These are phyloP conservation scores for Melieria omissa DNA, from an alignment of 2,888 invertebrate genomes.

Conservation along the genomic window DNA sequence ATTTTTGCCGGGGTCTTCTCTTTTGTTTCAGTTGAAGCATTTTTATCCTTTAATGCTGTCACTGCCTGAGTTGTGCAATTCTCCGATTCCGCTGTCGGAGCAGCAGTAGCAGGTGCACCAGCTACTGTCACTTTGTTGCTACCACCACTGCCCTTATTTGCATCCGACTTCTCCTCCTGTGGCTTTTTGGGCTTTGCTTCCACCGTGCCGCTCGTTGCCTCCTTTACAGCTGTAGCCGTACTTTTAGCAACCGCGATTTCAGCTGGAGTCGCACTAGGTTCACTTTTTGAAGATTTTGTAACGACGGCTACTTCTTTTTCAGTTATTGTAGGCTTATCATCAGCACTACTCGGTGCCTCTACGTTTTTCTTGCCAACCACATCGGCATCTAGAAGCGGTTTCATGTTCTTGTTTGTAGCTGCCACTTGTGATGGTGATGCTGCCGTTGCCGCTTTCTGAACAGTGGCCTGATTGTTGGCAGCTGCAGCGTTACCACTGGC, in stretches of 20 bases:
- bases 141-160: not conserved
- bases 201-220: not conserved
- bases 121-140: not conserved
- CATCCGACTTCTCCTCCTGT: not conserved
- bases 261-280: slow-evolving; percentile 11
- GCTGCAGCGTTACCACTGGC: slow-evolving; percentile 1
- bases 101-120: not conserved
- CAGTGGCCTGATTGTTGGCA: slow-evolving; percentile 17
- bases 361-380: not conserved
- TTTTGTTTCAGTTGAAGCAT: not conserved
- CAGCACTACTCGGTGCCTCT: not conserved
- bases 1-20: not conserved
- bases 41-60: not conserved
- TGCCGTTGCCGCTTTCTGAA: slow-evolving; percentile 26
- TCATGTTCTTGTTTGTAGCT: not conserved
- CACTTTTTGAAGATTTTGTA: not conserved
- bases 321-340: not conserved
- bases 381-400: not conserved
- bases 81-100: not conserved
- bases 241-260: slow-evolving; percentile 3
- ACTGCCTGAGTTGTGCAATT: not conserved
- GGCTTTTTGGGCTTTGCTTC: not conserved
- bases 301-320: slow-evolving; percentile 23
- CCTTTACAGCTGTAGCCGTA: slow-evolving; percentile 4
- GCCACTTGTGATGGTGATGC: not conserved